A percentile compares a stretch with the other conserved stretches of the same genome.
Conservation (phyloP, 2,113 vertebrate genomes). For the Anguilla rostrata region DNA sequence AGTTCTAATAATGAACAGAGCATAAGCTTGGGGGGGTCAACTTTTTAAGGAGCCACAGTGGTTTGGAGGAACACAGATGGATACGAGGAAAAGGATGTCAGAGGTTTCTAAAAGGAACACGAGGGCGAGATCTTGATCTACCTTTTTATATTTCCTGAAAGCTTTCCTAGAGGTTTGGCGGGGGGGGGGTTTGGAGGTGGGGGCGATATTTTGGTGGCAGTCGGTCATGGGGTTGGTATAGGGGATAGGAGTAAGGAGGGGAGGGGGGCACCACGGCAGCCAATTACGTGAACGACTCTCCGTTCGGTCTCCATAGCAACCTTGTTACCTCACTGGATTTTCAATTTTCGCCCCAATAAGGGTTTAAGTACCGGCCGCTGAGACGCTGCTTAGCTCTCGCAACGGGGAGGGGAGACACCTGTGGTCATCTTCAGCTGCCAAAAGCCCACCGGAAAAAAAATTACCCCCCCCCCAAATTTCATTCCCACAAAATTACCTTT, state of each 20-base stretch:
- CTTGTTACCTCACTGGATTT: conserved; percentile 30
- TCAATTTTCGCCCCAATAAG: conserved; percentile 23
- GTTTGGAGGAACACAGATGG: background rate
- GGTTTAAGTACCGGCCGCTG: background rate
- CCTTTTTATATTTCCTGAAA: background rate
- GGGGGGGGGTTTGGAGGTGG: too few relatives aligned
- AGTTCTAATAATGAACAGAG: background rate
- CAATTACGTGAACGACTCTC: background rate
- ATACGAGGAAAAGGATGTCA: background rate
- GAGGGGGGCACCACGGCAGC: background rate
- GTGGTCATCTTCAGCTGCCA: background rate
- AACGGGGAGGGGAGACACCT: conserved; percentile 25
- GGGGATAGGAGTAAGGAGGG: background rate
- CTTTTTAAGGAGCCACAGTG: background rate
- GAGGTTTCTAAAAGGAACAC: background rate
- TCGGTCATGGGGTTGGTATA: background rate
- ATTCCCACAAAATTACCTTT: background rate
- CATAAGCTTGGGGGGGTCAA: background rate
- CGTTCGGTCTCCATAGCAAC: conserved; percentile 24
- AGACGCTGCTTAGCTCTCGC: background rate
- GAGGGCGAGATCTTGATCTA: background rate
- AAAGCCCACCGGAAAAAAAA: background rate
- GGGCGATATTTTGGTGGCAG: too few relatives aligned
- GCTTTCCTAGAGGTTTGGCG: background rate
- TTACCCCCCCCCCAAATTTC: too few relatives aligned